Percentiles rank a stretch among this genome's conserved stretches.
phyloP scores from a whole-genome alignment of 2,113 vertebrate genomes.

The Panthera uncia region DNA sequence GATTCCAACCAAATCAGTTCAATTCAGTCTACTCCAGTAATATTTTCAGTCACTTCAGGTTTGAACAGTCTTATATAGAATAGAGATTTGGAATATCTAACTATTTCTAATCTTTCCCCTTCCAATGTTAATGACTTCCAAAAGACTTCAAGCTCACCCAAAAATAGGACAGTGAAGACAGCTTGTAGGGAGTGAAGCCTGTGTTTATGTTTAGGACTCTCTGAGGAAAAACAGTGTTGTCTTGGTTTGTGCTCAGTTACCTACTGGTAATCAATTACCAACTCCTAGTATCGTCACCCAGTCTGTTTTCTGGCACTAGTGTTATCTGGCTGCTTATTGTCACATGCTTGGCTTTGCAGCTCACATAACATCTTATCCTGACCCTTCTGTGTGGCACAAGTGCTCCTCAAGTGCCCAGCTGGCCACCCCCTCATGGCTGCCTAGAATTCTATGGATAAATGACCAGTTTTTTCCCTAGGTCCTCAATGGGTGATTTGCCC shows the following conservation, averaged over 20 bases:
- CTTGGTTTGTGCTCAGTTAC: neutral
- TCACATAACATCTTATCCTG: neutral
- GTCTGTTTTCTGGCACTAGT: neutral
- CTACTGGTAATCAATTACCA: neutral
- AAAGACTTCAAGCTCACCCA: neutral
- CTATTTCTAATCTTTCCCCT: neutral
- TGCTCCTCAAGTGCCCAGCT: neutral
- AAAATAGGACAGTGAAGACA: neutral
- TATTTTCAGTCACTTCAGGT: neutral
- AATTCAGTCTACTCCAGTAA: neutral
- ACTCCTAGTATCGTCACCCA: too few relatives aligned
- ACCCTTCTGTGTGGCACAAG: neutral
- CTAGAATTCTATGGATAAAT: neutral
- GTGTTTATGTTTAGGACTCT: neutral
- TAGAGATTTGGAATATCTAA: neutral
- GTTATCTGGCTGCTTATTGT: neutral
- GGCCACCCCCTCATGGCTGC: fast-evolving
- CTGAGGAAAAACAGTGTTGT: neutral
- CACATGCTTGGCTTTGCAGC: neutral
- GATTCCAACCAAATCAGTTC: neutral
- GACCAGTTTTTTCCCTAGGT: neutral
- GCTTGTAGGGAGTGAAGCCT: neutral
- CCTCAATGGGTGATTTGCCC: neutral
- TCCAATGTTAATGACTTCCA: neutral
- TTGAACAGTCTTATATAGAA: neutral